Base-by-base conservation (phyloP, 2,888 invertebrate genomes). In the Erpobdella octoculata region DNA sequence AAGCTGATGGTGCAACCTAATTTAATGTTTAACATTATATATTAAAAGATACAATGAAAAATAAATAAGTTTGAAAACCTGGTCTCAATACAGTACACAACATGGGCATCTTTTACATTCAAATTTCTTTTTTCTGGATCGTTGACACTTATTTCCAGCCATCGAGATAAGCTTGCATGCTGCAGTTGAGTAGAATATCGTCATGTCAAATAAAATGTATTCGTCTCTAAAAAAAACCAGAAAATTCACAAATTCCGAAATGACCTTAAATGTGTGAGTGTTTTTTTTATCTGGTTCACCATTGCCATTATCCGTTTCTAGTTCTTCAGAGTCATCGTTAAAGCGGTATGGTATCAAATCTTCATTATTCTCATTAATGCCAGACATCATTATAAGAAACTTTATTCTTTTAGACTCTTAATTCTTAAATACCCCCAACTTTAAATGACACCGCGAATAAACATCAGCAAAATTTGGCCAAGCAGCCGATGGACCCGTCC, bases 141-240 rank as follows among this genome's bases (percentile, higher is more conserved):
- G 28, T 80, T 78, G 2, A 82, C 80, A 37, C 79, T 76, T 12
- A 82, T 80, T 69, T 82, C 80, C 81, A 82, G 80, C 82, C 81
- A 82, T 78, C 81, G 79, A 61, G 81, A 73, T 73, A 82, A 76
- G 53, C 28, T 53, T 5, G 53, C 53, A 53, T 53, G 53, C 36
- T 31, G 62, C 15, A 46, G 18, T 46, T 46, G 18, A 46, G 15
- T 15, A 15, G 46, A 15, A 46, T 18, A 15, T 46, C 46, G 18
- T 15, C 46, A 46, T 46, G 15, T 15, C 46, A 46, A 46, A 46
- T 46, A 18, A 18, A 15, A 15, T 46, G 18, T 18, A 46, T n/a
- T n/a, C n/a, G n/a, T n/a, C n/a, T n/a, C n/a, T n/a, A n/a, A n/a
- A n/a, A n/a, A n/a, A n/a, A n/a, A n/a, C n/a, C n/a, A n/a, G n/a